Evolutionary conservation across 2,113 vertebrate genomes (phyloP).

Genomic region (Beaufortia kweichowensis): DNA sequence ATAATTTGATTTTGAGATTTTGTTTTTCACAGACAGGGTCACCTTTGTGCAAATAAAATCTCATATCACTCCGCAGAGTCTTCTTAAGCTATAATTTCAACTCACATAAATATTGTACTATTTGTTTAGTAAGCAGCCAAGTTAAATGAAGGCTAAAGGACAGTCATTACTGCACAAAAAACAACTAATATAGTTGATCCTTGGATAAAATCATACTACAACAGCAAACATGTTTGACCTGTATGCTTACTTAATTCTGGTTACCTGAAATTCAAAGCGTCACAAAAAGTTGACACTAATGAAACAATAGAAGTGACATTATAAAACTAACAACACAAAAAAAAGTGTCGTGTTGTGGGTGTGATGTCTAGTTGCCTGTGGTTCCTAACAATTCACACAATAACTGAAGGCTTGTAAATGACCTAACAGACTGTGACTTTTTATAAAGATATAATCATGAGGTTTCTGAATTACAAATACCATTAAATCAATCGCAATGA

Average conservation of each 20-base stretch:
- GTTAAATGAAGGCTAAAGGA: background rate
- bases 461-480: too few species aligned
- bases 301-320: background rate
- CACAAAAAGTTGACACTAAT: background rate
- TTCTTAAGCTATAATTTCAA: too few species aligned
- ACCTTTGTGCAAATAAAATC: too few species aligned
- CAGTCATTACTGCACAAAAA: background rate
- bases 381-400: background rate
- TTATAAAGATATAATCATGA: too few species aligned
- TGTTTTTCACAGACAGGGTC: too few species aligned
- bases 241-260: background rate
- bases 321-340: background rate
- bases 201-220: background rate
- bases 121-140: background rate
- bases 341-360: background rate
- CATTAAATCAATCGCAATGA: too few species aligned
- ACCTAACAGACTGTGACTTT: too few species aligned
- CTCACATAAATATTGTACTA: too few species aligned
- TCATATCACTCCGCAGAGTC: background rate
- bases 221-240: background rate
- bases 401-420: background rate
- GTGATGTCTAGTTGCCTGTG: background rate
- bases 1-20: too few species aligned
- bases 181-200: too few species aligned
- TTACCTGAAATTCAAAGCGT: too few species aligned